phyloP scores from a whole-genome alignment of 2,113 vertebrate genomes.

The Thamnophis sirtalis region DNA sequence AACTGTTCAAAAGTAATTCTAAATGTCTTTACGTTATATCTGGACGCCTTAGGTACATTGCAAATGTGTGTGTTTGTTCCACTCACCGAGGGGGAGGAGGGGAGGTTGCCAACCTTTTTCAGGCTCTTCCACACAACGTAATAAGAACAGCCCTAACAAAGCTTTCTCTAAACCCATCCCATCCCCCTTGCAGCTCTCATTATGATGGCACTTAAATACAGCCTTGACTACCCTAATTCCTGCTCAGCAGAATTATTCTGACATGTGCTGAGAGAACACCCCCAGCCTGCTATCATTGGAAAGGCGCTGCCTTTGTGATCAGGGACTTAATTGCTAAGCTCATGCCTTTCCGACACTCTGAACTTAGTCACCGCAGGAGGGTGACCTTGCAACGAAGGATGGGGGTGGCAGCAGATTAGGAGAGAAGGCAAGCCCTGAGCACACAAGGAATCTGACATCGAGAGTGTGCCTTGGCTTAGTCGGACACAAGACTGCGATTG shows the following conservation, averaged over 20 bases:
- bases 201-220: neutral
- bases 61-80: neutral
- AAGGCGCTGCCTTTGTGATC: neutral
- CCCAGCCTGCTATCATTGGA: neutral
- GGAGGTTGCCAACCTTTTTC: neutral
- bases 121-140: neutral
- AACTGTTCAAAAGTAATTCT: neutral
- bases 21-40: neutral
- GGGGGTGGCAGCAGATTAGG: conserved; percentile 20
- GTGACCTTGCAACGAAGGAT: conserved; percentile 50
- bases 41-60: neutral
- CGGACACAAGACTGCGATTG: conserved; percentile 16
- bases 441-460: neutral
- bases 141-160: neutral
- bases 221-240: neutral
- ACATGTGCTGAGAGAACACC: neutral
- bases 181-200: neutral
- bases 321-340: neutral
- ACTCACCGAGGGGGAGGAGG: neutral
- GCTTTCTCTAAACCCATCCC: neutral
- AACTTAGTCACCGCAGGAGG: neutral
- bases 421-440: conserved; percentile 14
- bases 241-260: neutral
- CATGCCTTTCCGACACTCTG: neutral
- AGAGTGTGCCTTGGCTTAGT: conserved; percentile 29